Evolutionary conservation across 2,113 vertebrate species (phyloP), one percentile per base, ranked within the genome.

Genomic region (Barnardius zonarius): DNA sequence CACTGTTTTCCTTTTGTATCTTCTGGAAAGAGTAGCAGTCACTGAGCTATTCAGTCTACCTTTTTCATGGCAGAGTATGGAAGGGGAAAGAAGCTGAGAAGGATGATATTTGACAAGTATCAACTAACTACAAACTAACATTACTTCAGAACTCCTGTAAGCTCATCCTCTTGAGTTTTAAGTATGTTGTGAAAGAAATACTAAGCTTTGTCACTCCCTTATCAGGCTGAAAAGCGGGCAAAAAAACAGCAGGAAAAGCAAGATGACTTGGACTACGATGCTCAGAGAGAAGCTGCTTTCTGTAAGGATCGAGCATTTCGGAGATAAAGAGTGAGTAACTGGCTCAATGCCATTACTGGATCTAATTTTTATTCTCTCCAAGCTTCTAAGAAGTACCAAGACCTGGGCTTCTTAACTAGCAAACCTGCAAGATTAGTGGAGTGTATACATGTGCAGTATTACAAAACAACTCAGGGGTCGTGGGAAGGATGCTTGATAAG

Each of bases 221-320:
- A 96, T 76, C 89, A 99, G 99, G 98, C 98, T 85, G 97, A 98
- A 96, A 99, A 98, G 93, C 81, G 48, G 28, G 91, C 93, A 88
- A 98, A 92, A 94, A 57, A 83, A 20, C 88, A 98, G 64, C 93
- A 92, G 74, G 95, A 96, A 73, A 98, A 95, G 72, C 96, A 97
- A 96, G 97, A 97, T 10, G 97, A 98, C 4, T 66, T 96, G 6
- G 93, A 98, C n/a, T 98, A 98, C 7, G 41, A 94, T 17, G 95
- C 48, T 43, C 97, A 95, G 94, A 98, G 73, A 43, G 83, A 98
- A 49, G 59, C 91, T 37, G 39, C 93, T 4, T 90, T 90, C 63
- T 90, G 77, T 68, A 98, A 98, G 68, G 98, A 99, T 81, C 69
- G 44, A 24, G 86, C 97, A 78, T 99, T 99, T 96, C 83, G 96